Evolutionary conservation across 2,797 vertebrate species (phyloP), one percentile per base, ranked within the genome.

Genomic region (Hydrolagus colliei): DNA sequence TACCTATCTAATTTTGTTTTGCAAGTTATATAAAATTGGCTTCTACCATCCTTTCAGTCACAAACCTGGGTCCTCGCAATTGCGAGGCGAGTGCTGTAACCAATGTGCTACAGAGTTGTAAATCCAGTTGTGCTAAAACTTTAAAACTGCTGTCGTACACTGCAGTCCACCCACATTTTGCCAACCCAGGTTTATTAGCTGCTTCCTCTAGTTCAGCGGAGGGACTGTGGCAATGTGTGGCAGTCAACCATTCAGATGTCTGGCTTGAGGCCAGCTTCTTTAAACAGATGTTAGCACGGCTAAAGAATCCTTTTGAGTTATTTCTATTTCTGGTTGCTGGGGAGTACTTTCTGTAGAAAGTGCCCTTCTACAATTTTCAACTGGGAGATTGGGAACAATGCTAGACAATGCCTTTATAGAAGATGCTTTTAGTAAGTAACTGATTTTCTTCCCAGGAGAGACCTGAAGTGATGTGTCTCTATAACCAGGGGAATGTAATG

Each of bases 61-160:
- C 41, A 52, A 52, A 52, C 41, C 41, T 1, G 2, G 41, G 41
- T 52, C 41, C 41, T 52, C 41, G 2, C 41, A 1, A 3, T 52
- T 52, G 41, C 41, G 6, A 52, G 41, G 41, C 1, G 41, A 52
- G 41, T 52, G 41, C 41, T 52, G 3, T 52, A 52, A 52, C 41
- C 41, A 52, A 52, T 6, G 41, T 52, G 6, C 41, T 52, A 52
- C 41, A 52, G 41, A 52, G 41, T 52, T 52, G 3, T 6, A 52
- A 52, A 52, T 3, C 12, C 65, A 84, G 32, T 35, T 35, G 13
- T 71, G 52, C 67, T 84, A 68, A 84, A 84, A 68, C 6, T 84
- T 71, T 84, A 84, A 71, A 82, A 84, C 32, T 84, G 67, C 16
- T 11, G 32, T 35, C 71, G n/a, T 65, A 32, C 63, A 35, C 71